A percentile compares a stretch with the other conserved stretches of the same genome.
Conservation (phyloP, 2,797 vertebrate genomes). For the Lagorchestes hirsutus region DNA sequence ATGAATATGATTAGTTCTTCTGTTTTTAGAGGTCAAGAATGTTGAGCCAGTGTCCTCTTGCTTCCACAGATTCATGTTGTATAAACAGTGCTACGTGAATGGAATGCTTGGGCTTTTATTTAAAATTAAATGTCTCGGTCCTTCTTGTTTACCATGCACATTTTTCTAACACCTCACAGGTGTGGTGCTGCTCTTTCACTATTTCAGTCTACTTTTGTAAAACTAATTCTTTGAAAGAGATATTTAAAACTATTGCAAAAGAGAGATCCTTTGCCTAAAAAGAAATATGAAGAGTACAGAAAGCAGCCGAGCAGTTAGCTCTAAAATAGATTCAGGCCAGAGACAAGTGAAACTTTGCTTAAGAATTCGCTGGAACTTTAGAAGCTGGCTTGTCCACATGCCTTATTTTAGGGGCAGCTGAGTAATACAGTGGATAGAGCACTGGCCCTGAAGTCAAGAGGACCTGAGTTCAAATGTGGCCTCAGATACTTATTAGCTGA, state of each 20-base stretch:
- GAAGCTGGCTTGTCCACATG: background rate
- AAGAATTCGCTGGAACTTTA: background rate
- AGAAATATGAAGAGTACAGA: conserved; percentile 34
- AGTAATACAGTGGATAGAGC: background rate
- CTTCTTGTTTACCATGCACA: background rate
- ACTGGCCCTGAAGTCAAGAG: background rate
- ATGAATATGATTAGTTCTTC: background rate
- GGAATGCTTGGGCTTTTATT: background rate
- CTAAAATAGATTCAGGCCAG: conserved; percentile 26
- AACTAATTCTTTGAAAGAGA: conserved; percentile 39
- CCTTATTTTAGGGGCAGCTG: background rate
- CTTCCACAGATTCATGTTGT: background rate
- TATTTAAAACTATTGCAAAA: conserved; percentile 40
- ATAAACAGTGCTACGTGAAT: background rate
- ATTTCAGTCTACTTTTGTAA: conserved; percentile 28
- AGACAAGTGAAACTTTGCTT: background rate
- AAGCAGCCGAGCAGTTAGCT: background rate
- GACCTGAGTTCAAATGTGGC: background rate
- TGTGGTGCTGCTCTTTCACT: conserved; percentile 14
- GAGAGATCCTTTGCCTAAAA: conserved; percentile 43
- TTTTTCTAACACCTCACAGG: background rate
- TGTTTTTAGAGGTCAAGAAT: background rate
- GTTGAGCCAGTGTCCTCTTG: background rate
- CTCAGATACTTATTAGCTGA: background rate
- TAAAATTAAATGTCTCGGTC: background rate